These are phyloP conservation scores for Uria aalge DNA, from an alignment of 2,113 vertebrate genomes.

Conservation along the genomic window DNA sequence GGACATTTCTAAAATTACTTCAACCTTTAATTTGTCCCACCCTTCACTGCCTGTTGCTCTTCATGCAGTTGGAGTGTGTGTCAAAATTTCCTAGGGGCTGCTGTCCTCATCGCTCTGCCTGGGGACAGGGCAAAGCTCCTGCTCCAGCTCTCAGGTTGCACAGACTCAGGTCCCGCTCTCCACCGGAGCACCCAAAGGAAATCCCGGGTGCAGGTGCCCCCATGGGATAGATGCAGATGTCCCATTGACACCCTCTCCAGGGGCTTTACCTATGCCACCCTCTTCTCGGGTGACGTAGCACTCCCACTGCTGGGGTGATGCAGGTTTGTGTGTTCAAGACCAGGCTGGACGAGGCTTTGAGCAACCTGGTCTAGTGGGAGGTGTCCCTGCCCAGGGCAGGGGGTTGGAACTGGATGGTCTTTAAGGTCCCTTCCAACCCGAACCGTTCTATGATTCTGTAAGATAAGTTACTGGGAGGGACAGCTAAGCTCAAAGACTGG, in stretches of 20 bases:
- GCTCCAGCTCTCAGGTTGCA: neutral
- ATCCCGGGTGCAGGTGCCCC: neutral
- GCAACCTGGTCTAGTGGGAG: too few species aligned
- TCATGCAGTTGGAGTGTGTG: neutral
- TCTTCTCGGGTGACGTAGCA: neutral
- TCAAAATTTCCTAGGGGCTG: neutral
- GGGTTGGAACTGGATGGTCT: too few species aligned
- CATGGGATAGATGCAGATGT: neutral
- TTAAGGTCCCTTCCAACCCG: too few species aligned
- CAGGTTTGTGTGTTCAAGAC: neutral
- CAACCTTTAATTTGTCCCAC: neutral
- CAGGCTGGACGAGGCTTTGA: too few species aligned
- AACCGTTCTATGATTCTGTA: neutral
- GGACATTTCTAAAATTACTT: neutral
- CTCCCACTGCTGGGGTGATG: constrained; percentile 50
- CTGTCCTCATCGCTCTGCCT: neutral
- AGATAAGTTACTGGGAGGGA: neutral
- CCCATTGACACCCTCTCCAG: neutral
- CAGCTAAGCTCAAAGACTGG: neutral
- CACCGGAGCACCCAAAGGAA: neutral
- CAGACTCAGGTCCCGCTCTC: neutral
- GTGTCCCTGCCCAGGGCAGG: too few species aligned
- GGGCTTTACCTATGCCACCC: neutral
- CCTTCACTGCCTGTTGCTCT: neutral
- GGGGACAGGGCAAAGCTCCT: neutral